phyloP scores from a whole-genome alignment of 2,797 vertebrate genomes.

The Enteromius thamalakanensis region DNA sequence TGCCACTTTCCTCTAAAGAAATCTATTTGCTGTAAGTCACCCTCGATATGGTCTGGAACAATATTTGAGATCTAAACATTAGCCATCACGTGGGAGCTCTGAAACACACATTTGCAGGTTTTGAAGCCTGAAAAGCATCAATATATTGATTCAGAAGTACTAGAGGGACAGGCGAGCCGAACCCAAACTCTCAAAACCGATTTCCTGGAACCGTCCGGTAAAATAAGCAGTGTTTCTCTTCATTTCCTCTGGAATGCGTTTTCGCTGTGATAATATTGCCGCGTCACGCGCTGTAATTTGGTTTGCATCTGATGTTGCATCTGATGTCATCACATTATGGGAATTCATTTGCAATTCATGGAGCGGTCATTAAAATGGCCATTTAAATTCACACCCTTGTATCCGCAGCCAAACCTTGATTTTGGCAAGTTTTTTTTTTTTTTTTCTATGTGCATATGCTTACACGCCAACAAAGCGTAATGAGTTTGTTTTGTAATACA shows the following conservation, averaged over 20 bases:
- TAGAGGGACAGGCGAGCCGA: constrained; percentile 50
- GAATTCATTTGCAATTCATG: constrained; percentile 72
- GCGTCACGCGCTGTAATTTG: constrained; percentile 38
- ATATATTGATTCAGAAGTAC: constrained; percentile 70
- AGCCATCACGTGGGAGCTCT: constrained; percentile 4
- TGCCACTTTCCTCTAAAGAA: constrained; percentile 52
- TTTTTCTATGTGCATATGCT: constrained; percentile 66
- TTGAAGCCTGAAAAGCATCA: constrained; percentile 57
- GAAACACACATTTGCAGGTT: constrained; percentile 47
- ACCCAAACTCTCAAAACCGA: constrained; percentile 51
- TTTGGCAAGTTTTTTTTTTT: constrained; percentile 38
- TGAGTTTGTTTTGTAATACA: constrained; percentile 50
- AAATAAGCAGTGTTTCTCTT: constrained; percentile 29
- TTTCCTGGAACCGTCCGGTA: constrained; percentile 37
- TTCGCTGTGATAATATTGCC: constrained; percentile 11
- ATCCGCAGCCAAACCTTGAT: constrained; percentile 56
- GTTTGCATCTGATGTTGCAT: constrained; percentile 47
- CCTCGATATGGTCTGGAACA: constrained; percentile 22
- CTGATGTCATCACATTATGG: constrained; percentile 59
- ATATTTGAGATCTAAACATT: constrained; percentile 11
- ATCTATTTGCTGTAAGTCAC: constrained; percentile 51
- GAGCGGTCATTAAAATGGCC: constrained; percentile 58
- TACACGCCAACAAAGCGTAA: constrained; percentile 61
- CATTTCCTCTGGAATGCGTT: not conserved
- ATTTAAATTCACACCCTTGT: constrained; percentile 70